Conservation (phyloP, 2,888 invertebrate genomes). For the Nineta flava region DNA sequence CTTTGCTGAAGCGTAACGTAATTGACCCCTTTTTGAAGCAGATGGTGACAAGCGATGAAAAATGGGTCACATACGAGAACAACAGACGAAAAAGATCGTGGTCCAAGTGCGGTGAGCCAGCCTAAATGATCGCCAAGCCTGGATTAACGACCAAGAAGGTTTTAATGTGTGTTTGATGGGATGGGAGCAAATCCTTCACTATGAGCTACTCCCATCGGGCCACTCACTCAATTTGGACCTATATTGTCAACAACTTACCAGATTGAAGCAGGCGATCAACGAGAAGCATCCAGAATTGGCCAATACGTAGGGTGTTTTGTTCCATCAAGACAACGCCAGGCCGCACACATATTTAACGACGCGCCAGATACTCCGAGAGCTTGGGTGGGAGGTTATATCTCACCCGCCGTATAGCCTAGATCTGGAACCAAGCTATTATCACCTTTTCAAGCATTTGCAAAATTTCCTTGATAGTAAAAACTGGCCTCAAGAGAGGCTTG, state of each 20-base stretch:
- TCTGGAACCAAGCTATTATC: constrained; percentile 16
- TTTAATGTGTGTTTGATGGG: constrained; percentile 11
- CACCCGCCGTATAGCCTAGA: constrained; percentile 16
- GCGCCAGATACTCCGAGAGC: constrained; percentile 13
- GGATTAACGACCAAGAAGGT: constrained; percentile 11
- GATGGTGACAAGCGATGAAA: too few species aligned
- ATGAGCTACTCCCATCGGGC: constrained; percentile 13
- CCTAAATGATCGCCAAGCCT: constrained; percentile 12
- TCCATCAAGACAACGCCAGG: constrained; percentile 10
- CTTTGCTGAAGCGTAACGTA: too few species aligned
- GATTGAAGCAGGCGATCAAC: too few species aligned
- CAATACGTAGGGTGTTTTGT: constrained; percentile 10
- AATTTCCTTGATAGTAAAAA: too few species aligned
- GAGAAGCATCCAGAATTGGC: constrained; percentile 9
- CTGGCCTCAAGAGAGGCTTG: constrained; percentile 11
- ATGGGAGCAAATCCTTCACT: too few species aligned
- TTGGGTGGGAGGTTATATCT: constrained; percentile 13
- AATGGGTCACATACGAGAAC: background rate
- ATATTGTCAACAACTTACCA: too few species aligned
- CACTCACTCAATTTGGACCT: too few species aligned
- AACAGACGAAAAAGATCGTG: constrained; percentile 12
- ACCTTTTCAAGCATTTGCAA: constrained; percentile 16
- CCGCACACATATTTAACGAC: constrained; percentile 11
- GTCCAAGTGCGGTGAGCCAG: constrained; percentile 12
- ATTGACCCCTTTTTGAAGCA: background rate